Conservation (phyloP, 2,113 vertebrate genomes). For the Acanthochromis polyacanthus region DNA sequence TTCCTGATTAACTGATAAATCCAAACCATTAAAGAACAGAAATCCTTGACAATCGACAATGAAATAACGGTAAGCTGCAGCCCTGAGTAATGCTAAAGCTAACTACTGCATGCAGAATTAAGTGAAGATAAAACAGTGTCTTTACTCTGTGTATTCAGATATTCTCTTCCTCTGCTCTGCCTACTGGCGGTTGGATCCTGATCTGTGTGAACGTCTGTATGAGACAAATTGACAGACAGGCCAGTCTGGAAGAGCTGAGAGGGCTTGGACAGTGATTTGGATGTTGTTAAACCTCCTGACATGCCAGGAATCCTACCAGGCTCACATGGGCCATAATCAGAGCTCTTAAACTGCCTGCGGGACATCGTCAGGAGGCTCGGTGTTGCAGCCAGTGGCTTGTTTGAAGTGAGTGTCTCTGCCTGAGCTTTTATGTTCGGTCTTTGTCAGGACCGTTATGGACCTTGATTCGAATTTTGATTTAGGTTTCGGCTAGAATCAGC, state of each 20-base stretch:
- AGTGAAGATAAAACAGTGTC: not conserved
- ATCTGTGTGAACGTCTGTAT: constrained; percentile 21
- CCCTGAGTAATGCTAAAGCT: not conserved
- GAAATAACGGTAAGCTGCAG: not conserved
- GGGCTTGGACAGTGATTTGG: constrained; percentile 56
- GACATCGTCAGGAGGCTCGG: constrained; percentile 20
- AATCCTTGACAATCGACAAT: not conserved
- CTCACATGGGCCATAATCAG: constrained; percentile 64
- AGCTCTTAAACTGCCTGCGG: constrained; percentile 54
- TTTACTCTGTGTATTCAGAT: constrained; percentile 4
- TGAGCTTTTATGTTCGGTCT: constrained; percentile 2
- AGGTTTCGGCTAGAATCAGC: not conserved
- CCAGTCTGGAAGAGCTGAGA: constrained; percentile 53
- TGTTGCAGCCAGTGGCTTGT: constrained; percentile 19
- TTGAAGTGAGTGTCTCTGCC: constrained; percentile 15
- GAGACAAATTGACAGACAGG: constrained; percentile 55
- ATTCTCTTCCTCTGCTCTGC: constrained; percentile 12
- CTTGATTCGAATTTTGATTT: not conserved
- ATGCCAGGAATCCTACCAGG: constrained; percentile 71
- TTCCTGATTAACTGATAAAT: not conserved
- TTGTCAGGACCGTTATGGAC: constrained; percentile 2
- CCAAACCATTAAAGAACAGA: not conserved
- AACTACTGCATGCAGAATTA: not conserved
- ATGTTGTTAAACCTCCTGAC: constrained; percentile 73
- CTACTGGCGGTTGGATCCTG: constrained; percentile 33